Percentiles rank a stretch among this genome's conserved stretches.
Evolutionary conservation across 2,888 invertebrate species (phyloP).

Genomic region (Scaptomyza tumidula): DNA sequence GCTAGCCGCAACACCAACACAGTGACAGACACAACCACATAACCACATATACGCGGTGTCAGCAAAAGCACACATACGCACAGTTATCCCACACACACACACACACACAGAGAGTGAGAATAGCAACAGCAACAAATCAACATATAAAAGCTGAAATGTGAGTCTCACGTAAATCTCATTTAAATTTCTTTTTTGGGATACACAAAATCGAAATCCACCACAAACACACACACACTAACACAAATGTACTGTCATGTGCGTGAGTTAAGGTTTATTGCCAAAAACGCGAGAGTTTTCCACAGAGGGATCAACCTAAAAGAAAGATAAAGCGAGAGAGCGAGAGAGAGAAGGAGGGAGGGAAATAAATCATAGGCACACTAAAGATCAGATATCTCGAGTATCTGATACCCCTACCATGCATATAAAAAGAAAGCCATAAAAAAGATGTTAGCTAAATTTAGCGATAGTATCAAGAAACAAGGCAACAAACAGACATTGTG

Average conservation of each 20-base stretch:
- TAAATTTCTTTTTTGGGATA: conserved; percentile 65
- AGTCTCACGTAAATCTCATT: conserved; percentile 58
- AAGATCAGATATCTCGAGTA: not conserved
- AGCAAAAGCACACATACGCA: not conserved
- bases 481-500: not conserved
- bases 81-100: not conserved
- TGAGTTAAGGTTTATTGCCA: conserved; percentile 23
- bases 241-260: not conserved
- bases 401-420: no score
- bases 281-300: not conserved
- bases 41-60: not conserved
- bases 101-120: conserved; percentile 5
- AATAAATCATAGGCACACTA: not conserved
- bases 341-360: conserved; percentile 3
- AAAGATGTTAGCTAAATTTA: not conserved
- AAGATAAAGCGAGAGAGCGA: not conserved
- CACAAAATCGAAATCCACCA: conserved; percentile 49
- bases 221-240: no score
- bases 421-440: not conserved
- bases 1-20: conserved; percentile 3
- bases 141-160: conserved; percentile 29
- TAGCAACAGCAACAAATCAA: conserved; percentile 8
- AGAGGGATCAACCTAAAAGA: not conserved
- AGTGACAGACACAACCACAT: not conserved
- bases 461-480: not conserved